phyloP scores from a whole-genome alignment of 2,113 vertebrate species.

The Carettochelys insculpta region DNA sequence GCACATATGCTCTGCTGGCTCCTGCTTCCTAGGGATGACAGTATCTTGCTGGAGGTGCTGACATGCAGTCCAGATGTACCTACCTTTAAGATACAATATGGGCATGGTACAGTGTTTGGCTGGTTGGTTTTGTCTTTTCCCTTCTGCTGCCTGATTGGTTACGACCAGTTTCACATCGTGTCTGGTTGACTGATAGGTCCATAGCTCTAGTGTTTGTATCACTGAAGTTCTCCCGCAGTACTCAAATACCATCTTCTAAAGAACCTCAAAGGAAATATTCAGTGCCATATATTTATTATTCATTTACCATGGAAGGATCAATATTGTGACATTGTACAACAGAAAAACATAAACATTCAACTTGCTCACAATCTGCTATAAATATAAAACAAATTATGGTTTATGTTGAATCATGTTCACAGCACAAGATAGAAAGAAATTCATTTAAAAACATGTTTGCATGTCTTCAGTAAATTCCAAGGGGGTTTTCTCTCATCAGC shows the following conservation, averaged over 20 bases:
- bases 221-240: neutral
- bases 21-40: too few relatives aligned
- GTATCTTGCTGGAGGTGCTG: too few relatives aligned
- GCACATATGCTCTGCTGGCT: too few relatives aligned
- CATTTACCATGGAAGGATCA: neutral
- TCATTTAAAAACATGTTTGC: neutral
- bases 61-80: too few relatives aligned
- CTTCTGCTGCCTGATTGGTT: too few relatives aligned
- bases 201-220: too few relatives aligned
- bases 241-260: neutral
- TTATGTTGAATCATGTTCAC: neutral
- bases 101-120: too few relatives aligned
- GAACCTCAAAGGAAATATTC: neutral
- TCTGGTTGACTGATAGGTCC: too few relatives aligned
- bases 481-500: neutral
- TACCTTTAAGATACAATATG: too few relatives aligned
- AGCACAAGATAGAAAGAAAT: neutral
- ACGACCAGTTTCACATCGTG: too few relatives aligned
- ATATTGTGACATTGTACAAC: neutral
- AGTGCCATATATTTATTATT: neutral
- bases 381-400: neutral
- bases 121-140: too few relatives aligned
- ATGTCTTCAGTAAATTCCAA: neutral
- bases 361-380: neutral
- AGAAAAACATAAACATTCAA: neutral